Conservation (phyloP, 2,113 vertebrate species). For the Tiliqua scincoides region DNA sequence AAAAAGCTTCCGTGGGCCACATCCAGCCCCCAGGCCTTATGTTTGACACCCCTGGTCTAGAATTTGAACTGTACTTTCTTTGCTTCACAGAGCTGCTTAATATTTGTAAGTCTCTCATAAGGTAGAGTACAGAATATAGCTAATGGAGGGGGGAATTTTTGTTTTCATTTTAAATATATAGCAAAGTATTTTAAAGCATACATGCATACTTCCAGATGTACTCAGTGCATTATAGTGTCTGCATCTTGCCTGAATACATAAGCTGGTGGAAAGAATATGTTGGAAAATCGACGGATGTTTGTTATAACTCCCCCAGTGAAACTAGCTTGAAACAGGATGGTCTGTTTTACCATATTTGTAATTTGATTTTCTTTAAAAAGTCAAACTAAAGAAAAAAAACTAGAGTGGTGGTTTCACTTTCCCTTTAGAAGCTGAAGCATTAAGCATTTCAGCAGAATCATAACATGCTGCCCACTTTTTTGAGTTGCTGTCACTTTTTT, state of each 20-base stretch:
- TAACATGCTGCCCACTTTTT: background rate
- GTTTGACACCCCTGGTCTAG: too few relatives aligned
- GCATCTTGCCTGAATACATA: background rate
- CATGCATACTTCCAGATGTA: background rate
- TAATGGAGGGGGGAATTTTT: background rate
- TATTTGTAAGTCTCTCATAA: background rate
- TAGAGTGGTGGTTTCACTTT: background rate
- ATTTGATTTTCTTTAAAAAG: background rate
- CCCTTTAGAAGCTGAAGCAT: background rate
- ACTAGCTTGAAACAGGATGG: background rate
- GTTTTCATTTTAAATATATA: background rate
- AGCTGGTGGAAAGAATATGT: background rate
- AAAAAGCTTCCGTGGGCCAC: too few relatives aligned
- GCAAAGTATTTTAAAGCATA: background rate
- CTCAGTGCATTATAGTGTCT: background rate
- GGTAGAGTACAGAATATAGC: background rate
- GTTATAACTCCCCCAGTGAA: background rate
- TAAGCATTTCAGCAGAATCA: background rate
- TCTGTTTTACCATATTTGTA: background rate
- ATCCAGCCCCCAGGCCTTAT: too few relatives aligned
- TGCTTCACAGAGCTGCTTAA: background rate
- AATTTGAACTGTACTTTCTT: too few relatives aligned
- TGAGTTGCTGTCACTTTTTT: background rate
- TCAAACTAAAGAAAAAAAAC: background rate
- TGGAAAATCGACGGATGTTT: background rate